These are phyloP conservation scores for Saiga tatarica DNA, from an alignment of 2,113 vertebrate species.

Conservation along the genomic window DNA sequence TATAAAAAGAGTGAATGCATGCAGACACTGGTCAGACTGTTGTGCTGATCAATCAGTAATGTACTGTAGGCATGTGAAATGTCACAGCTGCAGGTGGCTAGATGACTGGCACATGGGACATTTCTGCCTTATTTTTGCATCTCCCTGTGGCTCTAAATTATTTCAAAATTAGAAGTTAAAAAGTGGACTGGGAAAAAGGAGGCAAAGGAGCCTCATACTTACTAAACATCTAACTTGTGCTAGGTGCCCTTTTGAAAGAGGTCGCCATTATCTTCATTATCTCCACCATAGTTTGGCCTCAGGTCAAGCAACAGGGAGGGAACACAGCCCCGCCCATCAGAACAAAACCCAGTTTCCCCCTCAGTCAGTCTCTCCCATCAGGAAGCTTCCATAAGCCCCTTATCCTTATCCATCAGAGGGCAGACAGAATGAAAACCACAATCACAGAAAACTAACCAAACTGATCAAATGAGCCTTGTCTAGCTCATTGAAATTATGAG, in stretches of 20 bases:
- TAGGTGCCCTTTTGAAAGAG: not conserved
- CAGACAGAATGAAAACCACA: not conserved
- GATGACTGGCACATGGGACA: not conserved
- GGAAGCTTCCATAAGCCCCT: not conserved
- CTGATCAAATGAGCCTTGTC: not conserved
- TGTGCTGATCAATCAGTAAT: no score
- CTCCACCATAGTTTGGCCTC: not conserved
- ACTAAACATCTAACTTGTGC: not conserved
- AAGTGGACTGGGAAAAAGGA: not conserved
- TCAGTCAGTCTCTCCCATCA: not conserved
- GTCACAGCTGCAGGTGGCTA: not conserved
- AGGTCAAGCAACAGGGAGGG: not conserved
- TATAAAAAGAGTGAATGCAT: not conserved
- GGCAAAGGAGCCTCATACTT: not conserved
- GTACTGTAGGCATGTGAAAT: not conserved
- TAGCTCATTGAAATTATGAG: not conserved
- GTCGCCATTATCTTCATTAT: not conserved
- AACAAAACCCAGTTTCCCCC: not conserved
- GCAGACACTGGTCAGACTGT: not conserved
- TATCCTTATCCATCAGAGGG: not conserved
- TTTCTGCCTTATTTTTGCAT: not conserved
- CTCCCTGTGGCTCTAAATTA: not conserved
- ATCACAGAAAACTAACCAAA: not conserved
- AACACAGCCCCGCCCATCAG: not conserved
- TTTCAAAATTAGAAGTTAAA: not conserved